These are phyloP conservation scores for Heliconius ethilla DNA, from an alignment of 2,888 invertebrate genomes.

Conservation along the genomic window DNA sequence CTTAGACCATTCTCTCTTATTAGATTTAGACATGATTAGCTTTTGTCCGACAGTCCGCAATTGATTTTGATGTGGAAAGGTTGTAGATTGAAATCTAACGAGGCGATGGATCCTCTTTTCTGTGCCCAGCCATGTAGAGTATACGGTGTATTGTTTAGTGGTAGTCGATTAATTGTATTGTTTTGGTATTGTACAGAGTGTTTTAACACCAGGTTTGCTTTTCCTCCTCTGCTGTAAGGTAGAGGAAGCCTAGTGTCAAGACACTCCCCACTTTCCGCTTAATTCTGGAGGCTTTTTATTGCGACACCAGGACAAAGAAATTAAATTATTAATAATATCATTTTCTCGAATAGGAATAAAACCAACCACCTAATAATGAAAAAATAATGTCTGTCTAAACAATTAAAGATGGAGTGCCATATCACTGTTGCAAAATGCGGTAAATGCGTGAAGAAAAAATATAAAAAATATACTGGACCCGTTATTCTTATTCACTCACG, in stretches of 20 bases:
- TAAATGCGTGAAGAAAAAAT: not conserved
- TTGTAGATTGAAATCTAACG: slow-evolving; percentile 18
- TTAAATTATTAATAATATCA: too few relatives aligned
- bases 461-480: not conserved
- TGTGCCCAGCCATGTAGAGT: not conserved
- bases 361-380: too few relatives aligned
- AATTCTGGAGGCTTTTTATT: too few relatives aligned
- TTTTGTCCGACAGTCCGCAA: slow-evolving; percentile 40
- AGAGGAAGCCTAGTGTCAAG: too few relatives aligned
- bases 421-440: not conserved
- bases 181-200: not conserved
- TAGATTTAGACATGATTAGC: slow-evolving; percentile 53
- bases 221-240: too few relatives aligned
- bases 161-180: not conserved
- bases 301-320: too few relatives aligned
- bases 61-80: slow-evolving; percentile 14
- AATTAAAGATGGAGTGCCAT: not conserved
- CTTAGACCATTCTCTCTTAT: slow-evolving; percentile 54
- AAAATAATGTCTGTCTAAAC: not conserved
- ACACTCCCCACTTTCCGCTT: too few relatives aligned
- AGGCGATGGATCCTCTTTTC: slow-evolving; percentile 7
- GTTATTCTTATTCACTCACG: not conserved
- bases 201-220: too few relatives aligned
- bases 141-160: not conserved
- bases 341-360: too few relatives aligned